Evolutionary conservation across 2,888 invertebrate genomes (phyloP), one percentile per base, ranked within the genome.

Genomic region (Rhimphoctona megacephalus): DNA sequence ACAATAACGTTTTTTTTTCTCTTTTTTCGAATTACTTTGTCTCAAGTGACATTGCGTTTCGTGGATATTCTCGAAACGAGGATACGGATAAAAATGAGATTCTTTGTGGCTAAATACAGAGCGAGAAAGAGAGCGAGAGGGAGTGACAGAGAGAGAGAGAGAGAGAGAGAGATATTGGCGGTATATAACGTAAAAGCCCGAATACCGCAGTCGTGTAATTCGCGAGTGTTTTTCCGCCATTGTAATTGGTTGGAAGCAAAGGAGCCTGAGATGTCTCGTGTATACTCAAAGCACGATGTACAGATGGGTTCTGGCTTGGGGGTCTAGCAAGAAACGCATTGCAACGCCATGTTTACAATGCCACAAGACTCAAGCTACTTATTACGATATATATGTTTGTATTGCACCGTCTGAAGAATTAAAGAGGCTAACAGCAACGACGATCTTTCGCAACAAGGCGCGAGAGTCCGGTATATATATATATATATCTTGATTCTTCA

Each of bases 301-400:
- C 64, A 85, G 76, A 77, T 80, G 67, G 22, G 4, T 39, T 61
- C 64, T 82, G 83, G 81, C 76, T 74, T 81, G 82, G 85, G 76
- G 80, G 14, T 70, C 81, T 81, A 57, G 85, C 89, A 92, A 93
- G 91, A 92, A 93, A 90, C 87, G 90, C 93, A 93, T 93, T 92
- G 91, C 92, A 90, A 85, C 76, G 81, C 85, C 90, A 89, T 92
- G 93, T 93, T 91, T 89, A 90, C 91, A 88, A 90, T 90, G 73
- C 86, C 78, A 67, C 81, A 73, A 30, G 61, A 81, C n/a, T 69
- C 57, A 19, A 33, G 39, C 33, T 69, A 43, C 74, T 81, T 73
- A 61, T 39, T 49, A 57, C 46, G 54, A 54, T 36, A 79, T 33
- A 49, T 69, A 61, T 64, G 30, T 72, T 46, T 46, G 19, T 52